Evolutionary conservation across 1,140 invertebrate genomes (phyloP).

Genomic region (Berghia stephanieae): DNA sequence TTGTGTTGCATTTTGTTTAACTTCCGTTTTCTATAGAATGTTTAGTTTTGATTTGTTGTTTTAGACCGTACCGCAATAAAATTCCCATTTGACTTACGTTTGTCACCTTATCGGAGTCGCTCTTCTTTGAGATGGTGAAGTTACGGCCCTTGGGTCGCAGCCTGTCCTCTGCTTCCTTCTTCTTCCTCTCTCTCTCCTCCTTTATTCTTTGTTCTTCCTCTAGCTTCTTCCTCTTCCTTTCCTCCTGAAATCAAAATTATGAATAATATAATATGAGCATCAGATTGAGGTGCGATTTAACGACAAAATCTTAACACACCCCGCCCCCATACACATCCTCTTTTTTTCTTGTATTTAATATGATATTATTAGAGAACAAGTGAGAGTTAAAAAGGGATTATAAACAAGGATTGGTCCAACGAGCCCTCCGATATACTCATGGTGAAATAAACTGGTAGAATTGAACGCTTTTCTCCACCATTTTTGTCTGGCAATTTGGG

Average conservation of each 20-base stretch:
- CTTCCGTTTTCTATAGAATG: too few species aligned
- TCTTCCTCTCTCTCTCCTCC: constrained; percentile 49
- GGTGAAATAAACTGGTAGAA: too few species aligned
- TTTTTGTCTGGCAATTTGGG: too few species aligned
- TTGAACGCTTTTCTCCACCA: too few species aligned
- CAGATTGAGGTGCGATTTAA: too few species aligned
- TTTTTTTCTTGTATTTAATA: neutral
- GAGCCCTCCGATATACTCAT: too few species aligned
- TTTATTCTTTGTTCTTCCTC: constrained; percentile 51
- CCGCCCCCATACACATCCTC: neutral
- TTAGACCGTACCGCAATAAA: too few species aligned
- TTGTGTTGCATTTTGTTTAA: too few species aligned
- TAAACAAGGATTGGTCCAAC: neutral
- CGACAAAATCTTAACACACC: too few species aligned
- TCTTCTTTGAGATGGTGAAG: constrained; percentile 55
- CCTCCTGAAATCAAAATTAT: constrained; percentile 37
- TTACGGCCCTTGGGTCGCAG: constrained; percentile 49
- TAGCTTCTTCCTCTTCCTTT: constrained; percentile 48
- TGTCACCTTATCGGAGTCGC: constrained; percentile 38
- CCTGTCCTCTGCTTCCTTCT: constrained; percentile 47
- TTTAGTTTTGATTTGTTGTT: too few species aligned
- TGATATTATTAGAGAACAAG: neutral
- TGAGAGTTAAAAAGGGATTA: neutral
- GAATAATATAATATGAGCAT: neutral
- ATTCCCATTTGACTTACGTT: neutral